These are phyloP conservation scores for Crocuta crocuta DNA, from an alignment of 2,113 vertebrate genomes.

Conservation along the genomic window DNA sequence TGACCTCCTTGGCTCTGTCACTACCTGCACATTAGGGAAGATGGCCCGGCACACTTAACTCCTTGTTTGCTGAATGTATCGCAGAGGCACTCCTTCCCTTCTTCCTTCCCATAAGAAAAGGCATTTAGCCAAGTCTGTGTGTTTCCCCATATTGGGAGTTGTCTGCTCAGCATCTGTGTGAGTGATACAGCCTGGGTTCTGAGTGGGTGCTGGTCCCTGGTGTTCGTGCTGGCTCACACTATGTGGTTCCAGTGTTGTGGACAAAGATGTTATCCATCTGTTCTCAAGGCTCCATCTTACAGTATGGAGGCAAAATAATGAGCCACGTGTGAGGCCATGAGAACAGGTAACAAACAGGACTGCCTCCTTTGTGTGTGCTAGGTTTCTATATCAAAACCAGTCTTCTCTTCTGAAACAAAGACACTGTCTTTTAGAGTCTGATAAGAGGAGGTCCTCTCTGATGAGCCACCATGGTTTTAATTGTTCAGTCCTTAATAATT, in stretches of 20 bases:
- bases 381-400: slow-evolving; percentile 13
- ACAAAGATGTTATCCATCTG: not conserved
- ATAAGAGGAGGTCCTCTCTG: not conserved
- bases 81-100: not conserved
- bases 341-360: not conserved
- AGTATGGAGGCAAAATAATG: not conserved
- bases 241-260: not conserved
- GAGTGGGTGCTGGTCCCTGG: not conserved
- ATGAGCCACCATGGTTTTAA: not conserved
- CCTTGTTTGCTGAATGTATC: not conserved
- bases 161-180: not conserved
- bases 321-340: not conserved
- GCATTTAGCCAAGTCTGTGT: not conserved
- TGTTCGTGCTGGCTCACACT: not conserved
- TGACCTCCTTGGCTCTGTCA: slow-evolving; percentile 48
- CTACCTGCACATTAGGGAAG: not conserved
- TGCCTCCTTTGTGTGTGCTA: not conserved
- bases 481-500: not conserved
- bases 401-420: not conserved
- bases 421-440: not conserved
- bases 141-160: not conserved
- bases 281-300: not conserved
- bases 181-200: not conserved
- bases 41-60: slow-evolving; percentile 38
- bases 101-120: not conserved